Evolutionary conservation across 2,113 vertebrate genomes (phyloP).

Genomic region (human (Homo sapiens)): GRCh38 chr2:109248001-109248500

Average conservation of each 20-base stretch:
- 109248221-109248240: neutral
- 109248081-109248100: neutral
- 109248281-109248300: neutral
- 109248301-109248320: neutral
- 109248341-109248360: neutral
- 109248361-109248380: neutral
- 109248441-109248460: too few species aligned
- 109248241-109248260: neutral
- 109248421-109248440: neutral
- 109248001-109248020: neutral
- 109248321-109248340: neutral
- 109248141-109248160: neutral
- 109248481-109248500: neutral
- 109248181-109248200: neutral
- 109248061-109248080: neutral
- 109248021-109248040: neutral
- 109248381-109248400: neutral
- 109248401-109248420: neutral
- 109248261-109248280: neutral
- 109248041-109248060: neutral
- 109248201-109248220: neutral
- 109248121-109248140: neutral
- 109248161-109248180: neutral
- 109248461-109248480: neutral
- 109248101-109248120: fast-evolving